Evolutionary conservation across 1,140 invertebrate genomes (phyloP).

Genomic region (Zaprionus kolodkinae): DNA sequence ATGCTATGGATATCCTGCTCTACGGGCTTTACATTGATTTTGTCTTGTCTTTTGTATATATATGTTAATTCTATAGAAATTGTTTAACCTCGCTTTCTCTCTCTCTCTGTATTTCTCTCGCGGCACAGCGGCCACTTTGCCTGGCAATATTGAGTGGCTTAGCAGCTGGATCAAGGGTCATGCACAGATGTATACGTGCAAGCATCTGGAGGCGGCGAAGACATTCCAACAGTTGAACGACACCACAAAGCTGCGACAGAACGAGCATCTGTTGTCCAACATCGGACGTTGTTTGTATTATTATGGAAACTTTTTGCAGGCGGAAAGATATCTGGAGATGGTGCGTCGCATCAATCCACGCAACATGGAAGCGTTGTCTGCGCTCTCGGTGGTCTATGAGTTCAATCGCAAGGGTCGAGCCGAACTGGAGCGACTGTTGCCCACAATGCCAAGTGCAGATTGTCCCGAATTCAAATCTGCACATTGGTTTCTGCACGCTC

Average conservation of each 20-base stretch:
- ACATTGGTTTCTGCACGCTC: constrained; percentile 88
- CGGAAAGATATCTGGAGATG: constrained; percentile 85
- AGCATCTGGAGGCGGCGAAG: constrained; percentile 87
- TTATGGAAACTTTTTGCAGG: constrained; percentile 86
- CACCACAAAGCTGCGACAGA: constrained; percentile 87
- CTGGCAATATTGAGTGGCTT: constrained; percentile 86
- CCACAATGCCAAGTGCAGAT: constrained; percentile 68
- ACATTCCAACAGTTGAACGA: constrained; percentile 88
- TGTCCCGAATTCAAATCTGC: constrained; percentile 85
- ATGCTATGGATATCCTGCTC: too few relatives aligned
- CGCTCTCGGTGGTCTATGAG: constrained; percentile 85
- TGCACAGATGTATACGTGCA: constrained; percentile 87
- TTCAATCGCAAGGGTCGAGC: constrained; percentile 83
- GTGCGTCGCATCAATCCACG: constrained; percentile 86
- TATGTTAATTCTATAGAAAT: too few relatives aligned
- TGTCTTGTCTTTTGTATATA: too few relatives aligned
- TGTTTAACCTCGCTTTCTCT: neutral
- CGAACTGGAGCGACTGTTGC: constrained; percentile 85
- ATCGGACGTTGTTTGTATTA: constrained; percentile 89
- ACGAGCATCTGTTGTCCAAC: constrained; percentile 87
- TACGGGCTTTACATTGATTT: too few relatives aligned
- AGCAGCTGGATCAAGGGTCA: constrained; percentile 89
- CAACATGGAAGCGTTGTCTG: constrained; percentile 85
- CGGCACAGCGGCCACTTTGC: constrained; percentile 71
- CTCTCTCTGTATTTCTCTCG: neutral